Evolutionary conservation across 2,888 invertebrate genomes (phyloP).

Genomic region (Pasiphila rectangulata): DNA sequence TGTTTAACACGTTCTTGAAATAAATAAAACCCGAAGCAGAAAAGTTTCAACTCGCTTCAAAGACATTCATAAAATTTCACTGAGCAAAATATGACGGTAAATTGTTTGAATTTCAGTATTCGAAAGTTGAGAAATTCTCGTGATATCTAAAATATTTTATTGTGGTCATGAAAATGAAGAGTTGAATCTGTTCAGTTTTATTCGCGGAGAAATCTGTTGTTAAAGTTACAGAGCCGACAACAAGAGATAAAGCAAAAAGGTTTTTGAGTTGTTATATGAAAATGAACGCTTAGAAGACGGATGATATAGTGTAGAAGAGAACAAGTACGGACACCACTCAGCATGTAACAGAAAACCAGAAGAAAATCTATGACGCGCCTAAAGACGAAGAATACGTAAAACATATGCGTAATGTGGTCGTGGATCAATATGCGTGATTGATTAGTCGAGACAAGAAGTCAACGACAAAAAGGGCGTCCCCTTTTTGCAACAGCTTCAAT

Average conservation of each 20-base stretch:
- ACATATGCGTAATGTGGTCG: too few species aligned
- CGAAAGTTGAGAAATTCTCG: constrained; percentile 17
- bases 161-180: constrained; percentile 8
- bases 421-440: not conserved
- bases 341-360: too few species aligned
- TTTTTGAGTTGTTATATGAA: not conserved
- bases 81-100: constrained; percentile 13
- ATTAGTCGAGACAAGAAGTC: not conserved
- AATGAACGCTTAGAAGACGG: not conserved
- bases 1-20: constrained; percentile 4
- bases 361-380: too few species aligned
- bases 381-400: too few species aligned
- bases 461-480: not conserved
- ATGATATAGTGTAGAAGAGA: too few species aligned
- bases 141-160: constrained; percentile 10
- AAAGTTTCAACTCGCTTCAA: constrained; percentile 24
- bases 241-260: not conserved
- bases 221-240: not conserved
- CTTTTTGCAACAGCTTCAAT: too few species aligned
- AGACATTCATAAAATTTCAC: constrained; percentile 30
- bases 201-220: not conserved
- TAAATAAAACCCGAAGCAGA: constrained; percentile 18
- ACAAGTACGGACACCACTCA: too few species aligned
- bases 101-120: constrained; percentile 22
- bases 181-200: constrained; percentile 4